Conservation (phyloP, 2,113 vertebrate genomes). For the Ploceus nigricollis region DNA sequence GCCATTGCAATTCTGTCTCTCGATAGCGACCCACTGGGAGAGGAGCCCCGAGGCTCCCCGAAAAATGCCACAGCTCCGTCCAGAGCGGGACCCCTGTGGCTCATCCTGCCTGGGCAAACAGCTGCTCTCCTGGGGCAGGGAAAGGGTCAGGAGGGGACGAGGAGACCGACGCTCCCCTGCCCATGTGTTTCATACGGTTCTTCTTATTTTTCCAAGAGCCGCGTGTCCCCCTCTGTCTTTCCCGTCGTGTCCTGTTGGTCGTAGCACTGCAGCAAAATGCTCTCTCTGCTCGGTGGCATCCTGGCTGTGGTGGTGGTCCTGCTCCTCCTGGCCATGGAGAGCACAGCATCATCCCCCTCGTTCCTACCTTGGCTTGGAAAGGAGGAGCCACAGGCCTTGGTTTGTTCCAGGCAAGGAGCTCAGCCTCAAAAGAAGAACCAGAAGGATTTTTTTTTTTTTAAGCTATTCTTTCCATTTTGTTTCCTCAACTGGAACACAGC, state of each 20-base stretch:
- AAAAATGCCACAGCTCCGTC: background rate
- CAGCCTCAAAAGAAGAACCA: background rate
- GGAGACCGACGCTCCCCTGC: background rate
- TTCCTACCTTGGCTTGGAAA: background rate
- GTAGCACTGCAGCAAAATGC: background rate
- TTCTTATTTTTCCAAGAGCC: conserved; percentile 49
- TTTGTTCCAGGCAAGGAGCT: background rate
- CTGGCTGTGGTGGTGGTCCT: background rate
- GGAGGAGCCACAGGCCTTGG: background rate
- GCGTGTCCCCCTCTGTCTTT: conserved; percentile 6
- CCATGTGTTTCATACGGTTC: conserved; percentile 38
- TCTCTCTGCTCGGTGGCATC: conserved; percentile 24
- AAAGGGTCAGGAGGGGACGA: conserved; percentile 10
- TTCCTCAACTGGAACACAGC: background rate
- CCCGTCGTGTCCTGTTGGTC: conserved; percentile 38
- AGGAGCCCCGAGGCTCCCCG: background rate
- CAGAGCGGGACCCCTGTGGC: background rate
- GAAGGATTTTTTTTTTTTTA: background rate
- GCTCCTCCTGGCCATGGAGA: conserved; percentile 28
- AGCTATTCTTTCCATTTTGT: conserved; percentile 30
- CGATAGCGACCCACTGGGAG: background rate
- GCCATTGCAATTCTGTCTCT: background rate
- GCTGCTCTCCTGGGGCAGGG: conserved; percentile 1
- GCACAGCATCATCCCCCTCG: background rate
- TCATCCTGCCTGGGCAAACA: background rate